Percentiles rank a stretch among this genome's conserved stretches.
Evolutionary conservation across 2,113 vertebrate genomes (phyloP).

Genomic region (Rhinichthys klamathensis): DNA sequence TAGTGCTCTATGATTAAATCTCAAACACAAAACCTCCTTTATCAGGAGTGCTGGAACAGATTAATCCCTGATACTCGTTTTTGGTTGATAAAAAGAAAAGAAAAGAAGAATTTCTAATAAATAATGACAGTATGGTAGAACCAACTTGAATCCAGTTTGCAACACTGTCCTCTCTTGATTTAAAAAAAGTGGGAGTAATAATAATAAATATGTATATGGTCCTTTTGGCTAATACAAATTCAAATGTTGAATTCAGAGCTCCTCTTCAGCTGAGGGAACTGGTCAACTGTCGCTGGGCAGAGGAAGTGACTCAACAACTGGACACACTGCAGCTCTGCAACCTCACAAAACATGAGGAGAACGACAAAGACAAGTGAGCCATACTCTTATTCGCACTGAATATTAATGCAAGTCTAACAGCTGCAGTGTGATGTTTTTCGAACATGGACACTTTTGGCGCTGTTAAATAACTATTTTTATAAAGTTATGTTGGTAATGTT

Average conservation of each 20-base stretch:
- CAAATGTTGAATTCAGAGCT: slow-evolving; percentile 74
- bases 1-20: not conserved
- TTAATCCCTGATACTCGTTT: not conserved
- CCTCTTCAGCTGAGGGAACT: slow-evolving; percentile 94
- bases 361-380: slow-evolving; percentile 95
- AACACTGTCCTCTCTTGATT: not conserved
- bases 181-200: not conserved
- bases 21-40: not conserved
- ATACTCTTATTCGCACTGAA: not conserved
- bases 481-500: too few species aligned
- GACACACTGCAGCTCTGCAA: slow-evolving; percentile 97
- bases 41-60: not conserved
- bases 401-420: not conserved
- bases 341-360: slow-evolving; percentile 95
- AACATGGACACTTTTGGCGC: not conserved
- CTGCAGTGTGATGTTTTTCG: not conserved
- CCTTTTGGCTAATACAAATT: not conserved
- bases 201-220: not conserved
- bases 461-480: not conserved
- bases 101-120: not conserved
- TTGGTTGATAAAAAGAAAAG: not conserved
- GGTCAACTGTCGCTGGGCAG: slow-evolving; percentile 98
- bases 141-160: not conserved
- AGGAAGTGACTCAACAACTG: slow-evolving; percentile 97
- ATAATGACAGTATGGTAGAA: not conserved